Percentiles rank a stretch among this genome's conserved stretches.
phyloP scores from a whole-genome alignment of 1,140 invertebrate genomes.

The Coptotermes formosanus region DNA sequence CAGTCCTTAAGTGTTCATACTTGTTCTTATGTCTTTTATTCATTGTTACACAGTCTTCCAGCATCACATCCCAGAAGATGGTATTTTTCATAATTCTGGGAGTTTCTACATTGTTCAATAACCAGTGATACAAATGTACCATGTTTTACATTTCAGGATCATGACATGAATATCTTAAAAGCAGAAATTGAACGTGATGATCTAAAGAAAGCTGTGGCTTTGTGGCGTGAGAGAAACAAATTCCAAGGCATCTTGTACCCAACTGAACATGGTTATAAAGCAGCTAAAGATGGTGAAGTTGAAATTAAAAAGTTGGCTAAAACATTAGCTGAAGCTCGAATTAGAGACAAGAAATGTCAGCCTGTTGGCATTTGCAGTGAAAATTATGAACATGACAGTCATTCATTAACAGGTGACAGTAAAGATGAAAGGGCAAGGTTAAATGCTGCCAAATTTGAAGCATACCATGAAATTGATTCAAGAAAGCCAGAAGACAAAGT shows the following conservation, averaged over 20 bases:
- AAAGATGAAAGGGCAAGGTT: not conserved
- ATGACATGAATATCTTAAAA: not conserved
- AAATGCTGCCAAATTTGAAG: conserved; percentile 22
- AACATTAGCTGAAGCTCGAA: not conserved
- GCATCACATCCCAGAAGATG: too few species aligned
- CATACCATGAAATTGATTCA: not conserved
- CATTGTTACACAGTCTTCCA: too few species aligned
- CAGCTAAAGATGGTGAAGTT: conserved; percentile 12
- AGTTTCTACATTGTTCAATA: too few species aligned
- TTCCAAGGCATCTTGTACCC: conserved; percentile 47
- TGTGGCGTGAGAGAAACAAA: conserved; percentile 49
- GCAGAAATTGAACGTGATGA: not conserved
- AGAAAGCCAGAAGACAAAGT: conserved; percentile 36
- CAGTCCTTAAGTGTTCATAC: too few species aligned
- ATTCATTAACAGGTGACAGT: not conserved
- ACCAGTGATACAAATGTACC: too few species aligned
- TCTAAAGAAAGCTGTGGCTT: conserved; percentile 44
- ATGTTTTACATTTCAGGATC: not conserved
- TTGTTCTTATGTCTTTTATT: too few species aligned
- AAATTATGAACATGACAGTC: not conserved
- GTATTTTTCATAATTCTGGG: too few species aligned
- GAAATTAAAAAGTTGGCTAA: conserved; percentile 18
- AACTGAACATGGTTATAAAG: conserved; percentile 40
- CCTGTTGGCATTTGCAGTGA: not conserved
- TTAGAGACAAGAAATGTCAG: not conserved